Base-by-base conservation (phyloP, 2,797 vertebrate species). In the Acanthurus lineatus region DNA sequence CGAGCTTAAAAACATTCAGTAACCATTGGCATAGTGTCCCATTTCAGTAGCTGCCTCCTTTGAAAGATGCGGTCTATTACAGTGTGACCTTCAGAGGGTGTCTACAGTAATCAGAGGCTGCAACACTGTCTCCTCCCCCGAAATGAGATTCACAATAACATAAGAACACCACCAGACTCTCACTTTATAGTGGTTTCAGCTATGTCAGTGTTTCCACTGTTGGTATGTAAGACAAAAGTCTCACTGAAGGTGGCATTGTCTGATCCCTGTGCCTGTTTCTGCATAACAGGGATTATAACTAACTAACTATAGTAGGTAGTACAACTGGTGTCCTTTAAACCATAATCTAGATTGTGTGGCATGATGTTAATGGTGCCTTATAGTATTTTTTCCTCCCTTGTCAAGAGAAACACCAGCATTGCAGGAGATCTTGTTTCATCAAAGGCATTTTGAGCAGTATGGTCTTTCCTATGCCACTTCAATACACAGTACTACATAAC, bases 41-140 rank as follows among this genome's bases (percentile, higher is more conserved):
- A n/a, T 28, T 62, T 35, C 14, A 65, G 16, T 5, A n/a, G 60
- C 60, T 53, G 59, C 20, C 53, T 10, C 15, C 59, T 69, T 62
- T 64, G 40, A 73, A 56, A 32, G 63, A 79, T 67, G 42, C 57
- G 52, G 54, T 28, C 38, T 61, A 67, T 61, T 66, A 78, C 20
- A 78, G 48, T 0, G 6, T 67, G 57, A 78, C 76, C 69, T 42
- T 78, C 68, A 72, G 35, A 74, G 68, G 76, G n/a, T 5, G 8
- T 70, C 49, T 69, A 17, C 42, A 5, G 51, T 63, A 20, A 57
- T 49, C 60, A 70, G 52, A 32, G 52, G 6, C 69, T 68, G 49
- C 51, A 48, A 25, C 56, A 48, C 15, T 38, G 42, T 52, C 9
- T 57, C 44, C 10, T 57, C 32, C 42, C 14, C 56, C 2, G 5